Evolutionary conservation across 2,797 vertebrate genomes (phyloP).

Genomic region (Semotilus atromaculatus): DNA sequence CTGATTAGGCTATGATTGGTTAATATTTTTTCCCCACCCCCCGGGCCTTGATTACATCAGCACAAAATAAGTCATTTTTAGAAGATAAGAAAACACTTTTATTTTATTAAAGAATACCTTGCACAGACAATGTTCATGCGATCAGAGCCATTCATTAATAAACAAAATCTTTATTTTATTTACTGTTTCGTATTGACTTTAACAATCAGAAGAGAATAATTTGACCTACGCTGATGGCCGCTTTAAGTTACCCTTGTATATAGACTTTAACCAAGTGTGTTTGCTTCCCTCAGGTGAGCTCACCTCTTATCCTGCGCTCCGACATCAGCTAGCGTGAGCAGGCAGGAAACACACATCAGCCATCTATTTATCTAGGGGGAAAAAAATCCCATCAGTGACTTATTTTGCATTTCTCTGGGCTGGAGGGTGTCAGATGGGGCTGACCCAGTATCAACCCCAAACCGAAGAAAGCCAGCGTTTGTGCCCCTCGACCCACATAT

Average conservation of each 20-base stretch:
- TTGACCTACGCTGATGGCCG: neutral
- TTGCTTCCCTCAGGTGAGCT: slow-evolving; percentile 2
- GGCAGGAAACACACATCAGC: slow-evolving; percentile 66
- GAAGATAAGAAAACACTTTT: neutral
- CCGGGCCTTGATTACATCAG: neutral
- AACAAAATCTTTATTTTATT: neutral
- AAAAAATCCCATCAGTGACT: slow-evolving; percentile 70
- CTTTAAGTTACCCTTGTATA: neutral
- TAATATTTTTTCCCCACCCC: neutral
- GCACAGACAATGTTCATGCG: neutral
- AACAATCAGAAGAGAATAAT: neutral
- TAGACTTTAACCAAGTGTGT: neutral
- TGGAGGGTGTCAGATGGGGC: slow-evolving; percentile 46
- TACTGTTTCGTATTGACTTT: neutral
- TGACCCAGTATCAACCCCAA: slow-evolving; percentile 73
- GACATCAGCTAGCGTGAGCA: slow-evolving; percentile 17
- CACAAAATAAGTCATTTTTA: neutral
- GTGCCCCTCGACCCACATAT: slow-evolving; percentile 65
- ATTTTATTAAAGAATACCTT: neutral
- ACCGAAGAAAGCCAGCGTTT: slow-evolving; percentile 70
- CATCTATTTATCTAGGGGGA: slow-evolving; percentile 72
- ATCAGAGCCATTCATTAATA: neutral
- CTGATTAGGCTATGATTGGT: neutral
- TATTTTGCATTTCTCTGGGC: slow-evolving; percentile 54
- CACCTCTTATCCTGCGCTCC: neutral